Conservation (phyloP, 2,113 vertebrate species). For the Cacatua alba region DNA sequence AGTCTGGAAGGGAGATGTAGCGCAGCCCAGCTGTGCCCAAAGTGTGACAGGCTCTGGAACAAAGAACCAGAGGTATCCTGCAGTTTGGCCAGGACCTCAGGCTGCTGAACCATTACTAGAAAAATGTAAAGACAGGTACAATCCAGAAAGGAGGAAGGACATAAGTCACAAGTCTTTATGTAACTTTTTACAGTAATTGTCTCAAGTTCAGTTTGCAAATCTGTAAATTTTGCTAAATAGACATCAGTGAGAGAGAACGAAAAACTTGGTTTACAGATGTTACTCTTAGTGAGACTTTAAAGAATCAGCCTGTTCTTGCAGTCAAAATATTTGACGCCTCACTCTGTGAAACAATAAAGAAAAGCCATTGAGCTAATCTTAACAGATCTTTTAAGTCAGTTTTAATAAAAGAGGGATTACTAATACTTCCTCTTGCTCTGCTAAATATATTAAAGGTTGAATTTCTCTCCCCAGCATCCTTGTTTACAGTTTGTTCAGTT, state of each 20-base stretch:
- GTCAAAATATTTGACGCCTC: slow-evolving; percentile 5
- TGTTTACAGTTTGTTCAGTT: slow-evolving; percentile 7
- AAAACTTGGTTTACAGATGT: background rate
- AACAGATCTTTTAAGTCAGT: slow-evolving; percentile 28
- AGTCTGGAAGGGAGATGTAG: background rate
- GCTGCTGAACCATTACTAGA: background rate
- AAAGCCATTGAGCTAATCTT: background rate
- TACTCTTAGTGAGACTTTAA: background rate
- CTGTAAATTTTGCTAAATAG: background rate
- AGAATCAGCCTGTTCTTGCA: background rate
- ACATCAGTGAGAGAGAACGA: background rate
- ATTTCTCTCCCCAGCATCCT: slow-evolving; percentile 13
- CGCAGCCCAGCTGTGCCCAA: fast-evolving
- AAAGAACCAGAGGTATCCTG: background rate
- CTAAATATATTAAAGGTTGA: slow-evolving; percentile 45
- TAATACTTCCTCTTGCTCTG: slow-evolving; percentile 4
- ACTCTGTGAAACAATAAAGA: slow-evolving; percentile 29
- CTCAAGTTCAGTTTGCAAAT: background rate
- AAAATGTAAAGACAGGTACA: background rate
- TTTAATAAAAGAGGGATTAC: slow-evolving; percentile 66
- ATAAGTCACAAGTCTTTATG: background rate
- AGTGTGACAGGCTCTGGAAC: background rate
- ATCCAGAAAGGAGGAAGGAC: background rate
- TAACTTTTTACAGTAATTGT: background rate
- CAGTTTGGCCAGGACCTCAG: background rate